Evolutionary conservation across 1,140 invertebrate genomes (phyloP).

Genomic region (Protaetia brevitarsis): DNA sequence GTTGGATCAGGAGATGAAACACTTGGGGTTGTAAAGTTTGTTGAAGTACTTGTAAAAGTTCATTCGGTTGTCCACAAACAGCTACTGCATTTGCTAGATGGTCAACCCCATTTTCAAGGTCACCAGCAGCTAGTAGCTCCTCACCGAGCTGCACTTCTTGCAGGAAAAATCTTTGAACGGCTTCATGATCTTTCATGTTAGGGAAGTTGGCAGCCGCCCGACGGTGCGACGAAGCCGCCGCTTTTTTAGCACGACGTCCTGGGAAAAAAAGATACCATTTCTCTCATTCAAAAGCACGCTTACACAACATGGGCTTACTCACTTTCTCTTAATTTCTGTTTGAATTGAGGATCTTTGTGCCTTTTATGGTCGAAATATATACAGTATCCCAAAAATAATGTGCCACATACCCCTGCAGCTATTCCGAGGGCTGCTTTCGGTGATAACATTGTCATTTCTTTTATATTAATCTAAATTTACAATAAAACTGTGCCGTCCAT

Average conservation of each 20-base stretch:
- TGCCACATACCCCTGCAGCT: conserved; percentile 84
- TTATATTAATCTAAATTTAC: conserved; percentile 21
- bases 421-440: conserved; percentile 58
- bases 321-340: conserved; percentile 92
- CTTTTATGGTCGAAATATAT: conserved; percentile 95
- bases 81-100: conserved; percentile 92
- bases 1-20: conserved; percentile 82
- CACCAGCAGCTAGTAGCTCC: conserved; percentile 78
- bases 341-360: conserved; percentile 90
- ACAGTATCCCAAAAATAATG: conserved; percentile 92
- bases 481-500: conserved; percentile 29
- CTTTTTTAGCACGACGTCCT: conserved; percentile 59
- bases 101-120: conserved; percentile 87
- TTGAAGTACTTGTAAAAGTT: conserved; percentile 71
- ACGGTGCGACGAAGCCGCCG: conserved; percentile 44
- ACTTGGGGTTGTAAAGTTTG: conserved; percentile 90
- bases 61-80: conserved; percentile 93
- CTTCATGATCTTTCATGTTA: conserved; percentile 86
- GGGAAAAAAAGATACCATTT: not conserved
- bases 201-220: conserved; percentile 61
- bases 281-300: conserved; percentile 8
- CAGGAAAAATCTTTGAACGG: conserved; percentile 88
- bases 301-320: conserved; percentile 51
- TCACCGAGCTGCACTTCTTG: conserved; percentile 89
- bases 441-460: conserved; percentile 45